phyloP scores from a whole-genome alignment of 1,140 invertebrate species.

The Drosophila pectinifera region DNA sequence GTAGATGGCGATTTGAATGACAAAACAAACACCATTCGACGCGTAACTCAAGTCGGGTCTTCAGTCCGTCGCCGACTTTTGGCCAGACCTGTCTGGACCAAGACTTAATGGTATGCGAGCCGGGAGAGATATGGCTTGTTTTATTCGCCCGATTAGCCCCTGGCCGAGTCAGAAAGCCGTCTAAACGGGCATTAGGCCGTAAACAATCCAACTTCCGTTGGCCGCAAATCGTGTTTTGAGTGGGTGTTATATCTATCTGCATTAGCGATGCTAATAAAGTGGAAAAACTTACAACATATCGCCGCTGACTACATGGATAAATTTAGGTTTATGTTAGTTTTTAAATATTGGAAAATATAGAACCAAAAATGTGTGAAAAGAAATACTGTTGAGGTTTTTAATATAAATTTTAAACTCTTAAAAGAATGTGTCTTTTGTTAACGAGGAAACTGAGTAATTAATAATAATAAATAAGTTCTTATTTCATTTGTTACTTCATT shows the following conservation, averaged over 20 bases:
- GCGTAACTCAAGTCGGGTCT: slow-evolving; percentile 38
- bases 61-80: slow-evolving; percentile 12
- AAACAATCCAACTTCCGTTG: slow-evolving; percentile 65
- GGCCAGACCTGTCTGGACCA: slow-evolving; percentile 34
- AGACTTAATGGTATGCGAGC: slow-evolving; percentile 30
- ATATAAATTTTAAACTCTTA: too few relatives aligned
- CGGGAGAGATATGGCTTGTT: slow-evolving; percentile 63
- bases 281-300: neutral
- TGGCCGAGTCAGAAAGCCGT: slow-evolving; percentile 45
- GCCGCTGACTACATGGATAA: too few relatives aligned
- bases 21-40: slow-evolving; percentile 55
- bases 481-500: too few relatives aligned
- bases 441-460: too few relatives aligned
- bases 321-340: too few relatives aligned
- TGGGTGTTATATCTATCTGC: slow-evolving; percentile 33
- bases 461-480: too few relatives aligned
- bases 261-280: slow-evolving; percentile 12
- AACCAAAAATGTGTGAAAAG: too few relatives aligned
- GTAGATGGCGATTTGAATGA: slow-evolving; percentile 67
- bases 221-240: slow-evolving; percentile 12
- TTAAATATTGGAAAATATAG: too few relatives aligned
- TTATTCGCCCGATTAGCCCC: slow-evolving; percentile 65
- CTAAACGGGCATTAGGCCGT: slow-evolving; percentile 59
- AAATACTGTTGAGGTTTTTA: too few relatives aligned
- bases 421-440: too few relatives aligned